phyloP scores from a whole-genome alignment of 1,140 invertebrate genomes.

The Trichonephila inaurata region DNA sequence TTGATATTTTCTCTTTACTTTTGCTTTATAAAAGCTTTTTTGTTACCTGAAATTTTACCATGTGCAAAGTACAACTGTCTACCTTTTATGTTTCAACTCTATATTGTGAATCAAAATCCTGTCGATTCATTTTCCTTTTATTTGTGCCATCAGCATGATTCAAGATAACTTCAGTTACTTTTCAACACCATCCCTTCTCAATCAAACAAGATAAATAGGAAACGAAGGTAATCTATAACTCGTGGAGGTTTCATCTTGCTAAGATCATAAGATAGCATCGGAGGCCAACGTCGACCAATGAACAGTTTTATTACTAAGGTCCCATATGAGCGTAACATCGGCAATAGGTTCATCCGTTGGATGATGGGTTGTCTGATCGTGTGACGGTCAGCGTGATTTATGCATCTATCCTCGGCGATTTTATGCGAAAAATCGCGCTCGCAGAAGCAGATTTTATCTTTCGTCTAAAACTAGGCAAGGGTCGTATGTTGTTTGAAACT shows the following conservation, averaged over 20 bases:
- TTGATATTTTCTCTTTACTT: too few relatives aligned
- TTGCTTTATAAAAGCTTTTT: too few relatives aligned
- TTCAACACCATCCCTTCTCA: background rate
- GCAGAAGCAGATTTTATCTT: background rate
- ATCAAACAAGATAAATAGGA: background rate
- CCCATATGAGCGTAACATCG: background rate
- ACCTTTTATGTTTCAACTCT: too few relatives aligned
- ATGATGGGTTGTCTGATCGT: background rate
- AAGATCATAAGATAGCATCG: background rate
- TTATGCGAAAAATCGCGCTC: background rate
- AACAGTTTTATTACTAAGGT: background rate
- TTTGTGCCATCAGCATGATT: too few relatives aligned
- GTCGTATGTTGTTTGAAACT: background rate
- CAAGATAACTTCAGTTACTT: background rate
- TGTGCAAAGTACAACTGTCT: too few relatives aligned
- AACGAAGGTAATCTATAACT: background rate
- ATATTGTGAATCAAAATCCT: too few relatives aligned
- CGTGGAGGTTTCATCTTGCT: too few relatives aligned
- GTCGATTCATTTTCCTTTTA: too few relatives aligned
- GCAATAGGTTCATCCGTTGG: background rate
- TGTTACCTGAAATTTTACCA: too few relatives aligned
- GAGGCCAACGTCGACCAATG: background rate
- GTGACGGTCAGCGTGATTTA: background rate
- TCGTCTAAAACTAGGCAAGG: background rate
- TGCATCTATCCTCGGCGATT: background rate